Evolutionary conservation across 2,888 invertebrate species (phyloP), one percentile per base, ranked within the genome.

Genomic region (Artemia sinica): DNA sequence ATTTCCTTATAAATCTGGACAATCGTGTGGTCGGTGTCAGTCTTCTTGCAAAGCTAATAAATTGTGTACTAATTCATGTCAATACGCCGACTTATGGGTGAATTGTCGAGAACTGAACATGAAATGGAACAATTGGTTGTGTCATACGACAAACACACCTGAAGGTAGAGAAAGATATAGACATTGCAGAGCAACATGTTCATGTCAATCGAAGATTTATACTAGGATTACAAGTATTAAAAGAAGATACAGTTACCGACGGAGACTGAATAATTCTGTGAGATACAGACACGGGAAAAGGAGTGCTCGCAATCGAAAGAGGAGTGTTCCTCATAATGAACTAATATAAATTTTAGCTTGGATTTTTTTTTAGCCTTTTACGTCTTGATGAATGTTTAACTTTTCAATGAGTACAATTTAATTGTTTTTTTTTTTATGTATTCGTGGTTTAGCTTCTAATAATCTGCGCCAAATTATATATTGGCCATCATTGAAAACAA

Each of bases 51-150:
- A 82, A 71, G 73, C 72, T 28, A 82, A 81, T 51, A 81, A 82
- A 72, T 81, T 89, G n/a, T 89, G 89, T 78, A 84, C 83, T 58
- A 89, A 89, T 78, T 75, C 83, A 0, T 89, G 89, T 74, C 80
- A 81, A 52, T 81, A 81, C 71, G 84, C 84, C 63, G 87, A 88
- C 76, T 78, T 81, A 52, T 89, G 84, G 84, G 83, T 84, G 68
- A 89, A 89, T 78, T 89, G 89, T 76, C 79, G 78, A 28, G 83
- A 86, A 69, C 79, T 89, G 48, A 77, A 83, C 72, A 75, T 79
- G 71, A 80, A 80, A 66, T 83, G 83, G 81, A 81, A 79, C 66
- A 78, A 77, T 52, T 86, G 85, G 85, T 77, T 85, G 10, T 85
- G 85, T 74, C 77, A 80, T 67, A 58, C 14, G 14, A 81, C 80